phyloP scores from a whole-genome alignment of 2,888 invertebrate genomes.

The Lasius fuliginosus region DNA sequence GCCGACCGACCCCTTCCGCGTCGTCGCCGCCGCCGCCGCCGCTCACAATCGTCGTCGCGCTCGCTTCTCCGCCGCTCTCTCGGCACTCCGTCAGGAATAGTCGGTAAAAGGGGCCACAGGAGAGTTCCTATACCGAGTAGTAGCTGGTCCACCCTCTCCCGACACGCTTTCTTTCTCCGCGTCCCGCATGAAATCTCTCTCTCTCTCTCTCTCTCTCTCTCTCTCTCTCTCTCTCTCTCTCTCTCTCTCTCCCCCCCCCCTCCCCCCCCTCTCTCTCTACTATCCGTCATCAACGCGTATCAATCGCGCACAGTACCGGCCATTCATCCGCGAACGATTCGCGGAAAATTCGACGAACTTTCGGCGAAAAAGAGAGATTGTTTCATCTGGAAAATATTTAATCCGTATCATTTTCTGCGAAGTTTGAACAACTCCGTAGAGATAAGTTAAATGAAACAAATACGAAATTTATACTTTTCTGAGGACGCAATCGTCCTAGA shows the following conservation, averaged over 20 bases:
- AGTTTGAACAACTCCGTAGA: background rate
- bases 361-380: background rate
- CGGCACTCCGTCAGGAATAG: constrained; percentile 73
- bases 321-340: constrained; percentile 16
- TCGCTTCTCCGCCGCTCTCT: constrained; percentile 59
- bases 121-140: constrained; percentile 74
- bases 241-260: too few species aligned
- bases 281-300: constrained; percentile 27
- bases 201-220: background rate
- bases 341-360: constrained; percentile 3
- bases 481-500: background rate
- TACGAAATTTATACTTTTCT: background rate
- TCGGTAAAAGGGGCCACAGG: constrained; percentile 71
- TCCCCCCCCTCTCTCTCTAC: constrained; percentile 36
- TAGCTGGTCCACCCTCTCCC: constrained; percentile 64
- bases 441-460: background rate
- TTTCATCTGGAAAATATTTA: background rate
- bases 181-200: background rate
- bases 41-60: constrained; percentile 25
- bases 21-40: too few species aligned
- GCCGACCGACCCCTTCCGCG: constrained; percentile 35
- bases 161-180: constrained; percentile 39
- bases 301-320: constrained; percentile 31
- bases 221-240: too few species aligned
- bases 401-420: background rate